Conservation (phyloP, 2,888 invertebrate genomes). For the Nomada fabriciana region DNA sequence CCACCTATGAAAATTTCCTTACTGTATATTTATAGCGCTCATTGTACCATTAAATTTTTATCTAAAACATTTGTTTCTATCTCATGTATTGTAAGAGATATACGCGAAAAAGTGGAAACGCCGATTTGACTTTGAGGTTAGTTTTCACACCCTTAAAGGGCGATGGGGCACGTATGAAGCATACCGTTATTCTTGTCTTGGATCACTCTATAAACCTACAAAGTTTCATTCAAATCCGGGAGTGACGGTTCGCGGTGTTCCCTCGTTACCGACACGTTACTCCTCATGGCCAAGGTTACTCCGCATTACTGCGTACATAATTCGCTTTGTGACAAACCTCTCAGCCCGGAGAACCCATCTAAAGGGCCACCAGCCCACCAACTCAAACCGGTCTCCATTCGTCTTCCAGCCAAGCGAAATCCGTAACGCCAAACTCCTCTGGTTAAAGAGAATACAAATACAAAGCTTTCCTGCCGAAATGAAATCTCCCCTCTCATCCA, state of each 20-base stretch:
- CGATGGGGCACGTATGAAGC: not conserved
- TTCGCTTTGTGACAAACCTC: not conserved
- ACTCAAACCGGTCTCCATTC: too few species aligned
- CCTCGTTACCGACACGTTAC: not conserved
- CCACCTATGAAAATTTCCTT: not conserved
- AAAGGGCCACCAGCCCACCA: rapidly evolving
- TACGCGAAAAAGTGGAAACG: not conserved
- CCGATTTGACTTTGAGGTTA: not conserved
- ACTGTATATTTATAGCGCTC: not conserved
- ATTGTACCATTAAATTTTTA: too few species aligned
- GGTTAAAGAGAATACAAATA: conserved; percentile 2
- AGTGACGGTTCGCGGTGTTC: not conserved
- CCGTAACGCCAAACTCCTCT: not conserved
- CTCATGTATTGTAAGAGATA: too few species aligned
- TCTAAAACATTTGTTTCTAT: too few species aligned
- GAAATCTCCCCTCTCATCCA: not conserved
- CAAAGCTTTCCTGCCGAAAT: too few species aligned
- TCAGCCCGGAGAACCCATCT: not conserved
- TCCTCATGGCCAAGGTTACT: conserved; percentile 9
- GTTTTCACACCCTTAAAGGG: too few species aligned
- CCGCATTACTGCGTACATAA: conserved; percentile 21
- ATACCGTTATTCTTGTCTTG: too few species aligned
- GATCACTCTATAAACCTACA: too few species aligned
- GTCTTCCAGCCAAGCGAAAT: not conserved
- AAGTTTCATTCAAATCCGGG: not conserved